These are phyloP conservation scores for Coccyzus lansbergi DNA, from an alignment of 2,797 vertebrate genomes.

Conservation along the genomic window DNA sequence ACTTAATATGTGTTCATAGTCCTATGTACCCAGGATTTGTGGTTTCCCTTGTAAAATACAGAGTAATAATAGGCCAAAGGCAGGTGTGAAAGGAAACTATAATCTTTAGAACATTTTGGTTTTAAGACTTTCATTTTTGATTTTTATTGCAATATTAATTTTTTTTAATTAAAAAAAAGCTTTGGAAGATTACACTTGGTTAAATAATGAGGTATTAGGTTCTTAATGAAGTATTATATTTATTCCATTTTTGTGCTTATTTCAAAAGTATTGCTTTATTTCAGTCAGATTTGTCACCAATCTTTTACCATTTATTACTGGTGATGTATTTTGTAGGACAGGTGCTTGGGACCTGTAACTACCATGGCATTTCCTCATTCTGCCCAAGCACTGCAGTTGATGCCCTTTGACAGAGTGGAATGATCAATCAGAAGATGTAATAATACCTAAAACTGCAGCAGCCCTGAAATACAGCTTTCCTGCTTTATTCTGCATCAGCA, in stretches of 20 bases:
- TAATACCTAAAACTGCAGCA: neutral
- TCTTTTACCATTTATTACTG: neutral
- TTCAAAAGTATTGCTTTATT: neutral
- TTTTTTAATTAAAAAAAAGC: neutral
- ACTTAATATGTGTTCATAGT: neutral
- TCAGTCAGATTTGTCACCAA: neutral
- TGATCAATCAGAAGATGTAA: neutral
- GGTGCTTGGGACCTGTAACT: neutral
- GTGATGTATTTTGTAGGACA: neutral
- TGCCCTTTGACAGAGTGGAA: neutral
- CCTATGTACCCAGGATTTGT: neutral
- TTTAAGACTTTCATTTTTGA: neutral
- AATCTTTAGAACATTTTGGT: neutral
- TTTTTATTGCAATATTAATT: neutral
- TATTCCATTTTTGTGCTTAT: neutral
- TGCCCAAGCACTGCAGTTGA: neutral
- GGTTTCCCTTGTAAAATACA: neutral
- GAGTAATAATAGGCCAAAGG: neutral
- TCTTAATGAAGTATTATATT: neutral
- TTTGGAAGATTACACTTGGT: neutral
- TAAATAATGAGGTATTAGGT: neutral
- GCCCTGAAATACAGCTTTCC: neutral
- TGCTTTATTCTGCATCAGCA: neutral
- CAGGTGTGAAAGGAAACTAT: neutral
- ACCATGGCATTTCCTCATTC: neutral